Base-by-base conservation (phyloP, 1,140 invertebrate genomes). In the Cotesia chilonis region DNA sequence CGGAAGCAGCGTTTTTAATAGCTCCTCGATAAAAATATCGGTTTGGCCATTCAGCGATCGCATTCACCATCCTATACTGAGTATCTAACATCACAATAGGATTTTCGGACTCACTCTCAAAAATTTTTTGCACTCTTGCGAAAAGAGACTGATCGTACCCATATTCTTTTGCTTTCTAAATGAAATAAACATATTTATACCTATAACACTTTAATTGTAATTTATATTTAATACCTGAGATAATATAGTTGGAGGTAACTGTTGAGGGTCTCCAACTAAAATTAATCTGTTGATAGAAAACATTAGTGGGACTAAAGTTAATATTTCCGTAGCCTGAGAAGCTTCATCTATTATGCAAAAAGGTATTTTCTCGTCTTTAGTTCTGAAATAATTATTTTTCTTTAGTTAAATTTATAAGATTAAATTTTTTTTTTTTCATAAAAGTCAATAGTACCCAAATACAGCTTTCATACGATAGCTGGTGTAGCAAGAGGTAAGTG, bases 311-410 rank as follows among this genome's bases (percentile, higher is more conserved):
- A 93, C 88, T 36, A 96, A 83, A 36, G 91, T 90, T 77, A 93
- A 92, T 0, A 92, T 90, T 82, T 96, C 94, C n/a, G 91, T 90
- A 72, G 91, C 91, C 79, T 96, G 94, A 0, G 93, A 92, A 28
- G 95, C 94, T 85, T 97, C 95, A 84, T 96, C 95, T 54, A 96
- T 88, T 57, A 96, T 94, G 79, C 94, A 95, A 72, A 91, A 87
- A 71, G 92, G 90, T 78, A 95, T 14, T 3, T 54, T 4, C 6
- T 14, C 7, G 6, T 1, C 12, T 2, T 6, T 3, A 59, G 28
- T 54, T 20, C 10, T n/a, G 54, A 3, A 17, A 38, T 63, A 63
- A 38, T 17, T 28, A 36, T 28, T 35, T 17, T n/a, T n/a, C 9
- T 9, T 17, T 63, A 63, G 9, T 17, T 63, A 35, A 36, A 4